These are phyloP conservation scores for Corythornis vintsioides DNA, from an alignment of 2,113 vertebrate species.

Conservation along the genomic window DNA sequence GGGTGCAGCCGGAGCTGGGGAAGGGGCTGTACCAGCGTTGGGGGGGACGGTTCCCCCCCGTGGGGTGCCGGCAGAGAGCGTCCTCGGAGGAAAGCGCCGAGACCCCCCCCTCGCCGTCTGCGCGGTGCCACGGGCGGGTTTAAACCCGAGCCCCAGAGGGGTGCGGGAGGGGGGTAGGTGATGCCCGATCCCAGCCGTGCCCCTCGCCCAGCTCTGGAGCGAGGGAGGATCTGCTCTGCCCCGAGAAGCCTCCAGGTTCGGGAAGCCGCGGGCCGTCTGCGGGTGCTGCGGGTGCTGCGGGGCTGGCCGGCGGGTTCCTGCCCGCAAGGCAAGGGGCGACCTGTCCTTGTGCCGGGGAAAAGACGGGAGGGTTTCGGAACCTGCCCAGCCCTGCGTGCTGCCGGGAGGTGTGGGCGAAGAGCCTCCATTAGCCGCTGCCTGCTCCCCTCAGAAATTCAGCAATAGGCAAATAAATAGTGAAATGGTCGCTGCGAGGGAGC, in stretches of 20 bases:
- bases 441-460: slow-evolving; percentile 23
- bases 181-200: neutral
- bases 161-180: rapidly evolving
- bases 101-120: neutral
- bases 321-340: neutral
- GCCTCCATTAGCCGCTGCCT: slow-evolving; percentile 27
- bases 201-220: neutral
- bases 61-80: neutral
- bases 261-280: rapidly evolving
- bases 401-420: neutral
- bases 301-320: neutral
- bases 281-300: neutral
- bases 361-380: neutral
- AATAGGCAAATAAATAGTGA: slow-evolving; percentile 56
- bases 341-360: neutral
- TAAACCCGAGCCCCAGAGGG: rapidly evolving
- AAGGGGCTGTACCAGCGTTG: rapidly evolving
- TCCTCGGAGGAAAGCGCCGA: neutral
- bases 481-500: slow-evolving; percentile 20
- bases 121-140: neutral
- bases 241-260: neutral
- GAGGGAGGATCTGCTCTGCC: neutral
- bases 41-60: neutral
- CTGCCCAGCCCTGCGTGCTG: neutral
- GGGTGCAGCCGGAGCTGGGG: neutral